Percentiles rank a stretch among this genome's conserved stretches.
These are phyloP conservation scores for Drosophila ohnishii DNA, from an alignment of 1,140 invertebrate genomes.

Conservation along the genomic window DNA sequence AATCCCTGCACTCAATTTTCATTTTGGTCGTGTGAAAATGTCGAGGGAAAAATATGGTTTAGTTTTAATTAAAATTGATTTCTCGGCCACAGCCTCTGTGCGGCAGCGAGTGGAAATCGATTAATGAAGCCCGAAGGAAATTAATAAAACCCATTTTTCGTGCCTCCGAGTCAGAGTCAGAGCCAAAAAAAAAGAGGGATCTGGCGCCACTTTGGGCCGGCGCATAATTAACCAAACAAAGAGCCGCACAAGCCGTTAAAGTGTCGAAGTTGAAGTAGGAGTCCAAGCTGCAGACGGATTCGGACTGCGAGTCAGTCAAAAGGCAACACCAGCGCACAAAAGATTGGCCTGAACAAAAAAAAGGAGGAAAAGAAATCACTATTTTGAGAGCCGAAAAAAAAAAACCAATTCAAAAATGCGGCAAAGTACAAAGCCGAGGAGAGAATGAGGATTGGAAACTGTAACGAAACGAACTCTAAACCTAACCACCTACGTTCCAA, in stretches of 20 bases:
- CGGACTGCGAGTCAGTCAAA: constrained; percentile 21
- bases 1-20: not conserved
- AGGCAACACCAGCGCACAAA: constrained; percentile 38
- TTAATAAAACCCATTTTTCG: constrained; percentile 58
- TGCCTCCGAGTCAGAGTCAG: constrained; percentile 19
- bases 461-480: constrained; percentile 62
- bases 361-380: constrained; percentile 47
- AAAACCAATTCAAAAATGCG: constrained; percentile 75
- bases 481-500: constrained; percentile 60
- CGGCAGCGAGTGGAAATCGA: constrained; percentile 61
- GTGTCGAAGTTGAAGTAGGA: constrained; percentile 64
- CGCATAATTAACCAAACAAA: constrained; percentile 78
- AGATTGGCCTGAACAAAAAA: constrained; percentile 26
- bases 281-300: constrained; percentile 12
- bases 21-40: constrained; percentile 23
- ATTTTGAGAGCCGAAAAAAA: constrained; percentile 61
- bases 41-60: constrained; percentile 15
- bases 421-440: constrained; percentile 69
- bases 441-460: constrained; percentile 62
- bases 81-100: constrained; percentile 32
- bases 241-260: constrained; percentile 72
- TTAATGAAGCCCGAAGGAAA: constrained; percentile 66
- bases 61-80: constrained; percentile 72
- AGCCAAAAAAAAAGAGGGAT: not conserved
- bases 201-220: constrained; percentile 68